phyloP scores from a whole-genome alignment of 2,888 invertebrate species.

The Ypsolopha scabrella region DNA sequence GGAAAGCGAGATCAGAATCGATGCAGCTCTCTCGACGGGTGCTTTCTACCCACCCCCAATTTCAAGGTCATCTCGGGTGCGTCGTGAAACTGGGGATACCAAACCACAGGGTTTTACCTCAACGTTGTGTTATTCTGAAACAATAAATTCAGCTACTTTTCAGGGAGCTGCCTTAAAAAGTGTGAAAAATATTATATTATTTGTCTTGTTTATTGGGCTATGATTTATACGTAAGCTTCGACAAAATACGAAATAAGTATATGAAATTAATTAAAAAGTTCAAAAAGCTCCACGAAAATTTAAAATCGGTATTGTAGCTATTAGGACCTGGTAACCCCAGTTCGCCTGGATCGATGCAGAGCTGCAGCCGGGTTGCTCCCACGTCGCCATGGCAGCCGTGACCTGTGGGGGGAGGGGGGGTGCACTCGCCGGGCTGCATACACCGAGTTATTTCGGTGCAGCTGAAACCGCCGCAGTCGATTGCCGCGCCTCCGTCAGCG shows the following conservation, averaged over 20 bases:
- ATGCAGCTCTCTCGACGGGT: not conserved
- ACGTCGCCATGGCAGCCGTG: conserved; percentile 52
- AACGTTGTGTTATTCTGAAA: too few species aligned
- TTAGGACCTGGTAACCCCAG: too few species aligned
- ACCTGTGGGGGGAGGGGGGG: conserved; percentile 37
- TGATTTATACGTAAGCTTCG: too few species aligned
- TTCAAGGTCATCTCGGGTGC: not conserved
- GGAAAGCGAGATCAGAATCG: conserved; percentile 3
- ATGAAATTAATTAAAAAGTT: too few species aligned
- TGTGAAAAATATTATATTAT: too few species aligned
- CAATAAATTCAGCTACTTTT: too few species aligned
- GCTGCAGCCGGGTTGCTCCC: conserved; percentile 26
- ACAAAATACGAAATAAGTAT: too few species aligned
- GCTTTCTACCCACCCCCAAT: not conserved
- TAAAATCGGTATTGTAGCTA: too few species aligned
- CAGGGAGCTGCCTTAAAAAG: too few species aligned
- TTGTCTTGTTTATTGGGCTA: too few species aligned
- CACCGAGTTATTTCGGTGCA: conserved; percentile 66
- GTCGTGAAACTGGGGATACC: not conserved
- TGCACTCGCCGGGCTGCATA: conserved; percentile 61
- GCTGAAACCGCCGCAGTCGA: conserved; percentile 46
- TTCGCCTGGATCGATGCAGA: conserved; percentile 50
- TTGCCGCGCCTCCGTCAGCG: conserved; percentile 48
- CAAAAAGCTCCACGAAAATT: too few species aligned
- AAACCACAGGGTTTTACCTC: too few species aligned